Evolutionary conservation across 1,140 invertebrate species (phyloP).

Genomic region (Pteromalus puparum): DNA sequence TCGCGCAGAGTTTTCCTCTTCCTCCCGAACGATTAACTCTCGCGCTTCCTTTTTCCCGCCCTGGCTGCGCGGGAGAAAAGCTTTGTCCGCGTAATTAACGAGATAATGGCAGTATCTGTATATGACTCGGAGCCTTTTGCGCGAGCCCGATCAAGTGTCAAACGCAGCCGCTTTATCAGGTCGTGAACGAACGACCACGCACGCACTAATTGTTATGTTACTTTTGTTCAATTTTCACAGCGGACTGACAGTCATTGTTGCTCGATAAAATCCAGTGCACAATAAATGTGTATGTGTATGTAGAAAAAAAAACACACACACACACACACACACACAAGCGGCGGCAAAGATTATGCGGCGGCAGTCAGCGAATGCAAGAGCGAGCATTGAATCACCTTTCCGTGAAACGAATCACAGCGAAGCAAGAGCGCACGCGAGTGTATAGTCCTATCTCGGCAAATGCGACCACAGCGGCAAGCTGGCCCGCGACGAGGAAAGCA

Average conservation of each 20-base stretch:
- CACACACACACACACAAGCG: too few species aligned
- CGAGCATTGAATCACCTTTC: too few species aligned
- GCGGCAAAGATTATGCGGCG: not conserved
- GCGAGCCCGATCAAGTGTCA: not conserved
- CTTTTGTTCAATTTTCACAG: not conserved
- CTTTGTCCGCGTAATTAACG: conserved; percentile 3
- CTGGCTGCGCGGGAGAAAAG: not conserved
- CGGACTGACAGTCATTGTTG: not conserved
- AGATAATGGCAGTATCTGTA: not conserved
- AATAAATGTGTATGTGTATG: too few species aligned
- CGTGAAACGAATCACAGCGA: not conserved
- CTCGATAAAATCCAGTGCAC: too few species aligned
- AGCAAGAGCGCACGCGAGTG: too few species aligned
- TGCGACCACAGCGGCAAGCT: not conserved
- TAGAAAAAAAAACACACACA: too few species aligned
- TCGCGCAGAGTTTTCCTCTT: not conserved
- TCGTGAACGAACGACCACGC: not conserved
- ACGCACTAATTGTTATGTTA: not conserved
- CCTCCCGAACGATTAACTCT: not conserved
- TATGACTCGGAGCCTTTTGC: not conserved
- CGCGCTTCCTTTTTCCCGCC: not conserved
- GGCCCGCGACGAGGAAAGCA: not conserved
- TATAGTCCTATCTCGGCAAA: not conserved
- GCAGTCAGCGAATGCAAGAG: not conserved
- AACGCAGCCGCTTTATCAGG: not conserved